A percentile compares a stretch with the other conserved stretches of the same genome.
Evolutionary conservation across 1,140 invertebrate species (phyloP).

Genomic region (Gryllus bimaculatus): DNA sequence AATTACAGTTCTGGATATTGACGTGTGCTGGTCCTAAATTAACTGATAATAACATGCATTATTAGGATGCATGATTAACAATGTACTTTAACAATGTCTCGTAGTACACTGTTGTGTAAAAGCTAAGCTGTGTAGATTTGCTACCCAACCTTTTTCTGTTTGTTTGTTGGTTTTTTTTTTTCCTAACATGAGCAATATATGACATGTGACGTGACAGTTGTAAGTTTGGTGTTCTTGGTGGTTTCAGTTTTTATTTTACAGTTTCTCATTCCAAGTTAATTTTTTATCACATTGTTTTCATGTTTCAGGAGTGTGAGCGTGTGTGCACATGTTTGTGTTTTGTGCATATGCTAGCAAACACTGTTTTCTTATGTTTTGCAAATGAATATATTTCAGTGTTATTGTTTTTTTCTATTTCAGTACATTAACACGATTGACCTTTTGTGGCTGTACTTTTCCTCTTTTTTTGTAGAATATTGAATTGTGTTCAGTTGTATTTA

Average conservation of each 20-base stretch:
- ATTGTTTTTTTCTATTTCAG: not conserved
- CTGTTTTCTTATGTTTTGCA: not conserved
- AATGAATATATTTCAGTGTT: not conserved
- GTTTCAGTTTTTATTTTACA: not conserved
- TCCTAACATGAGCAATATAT: not conserved
- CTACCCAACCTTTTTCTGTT: not conserved
- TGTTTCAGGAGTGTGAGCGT: not conserved
- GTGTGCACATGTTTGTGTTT: not conserved
- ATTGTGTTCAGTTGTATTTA: not conserved
- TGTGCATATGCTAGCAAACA: not conserved
- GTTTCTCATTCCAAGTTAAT: not conserved
- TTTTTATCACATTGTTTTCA: not conserved
- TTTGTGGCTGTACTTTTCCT: not conserved
- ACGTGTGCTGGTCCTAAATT: not conserved
- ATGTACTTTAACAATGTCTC: not conserved
- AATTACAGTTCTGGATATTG: not conserved
- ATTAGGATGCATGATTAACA: not conserved
- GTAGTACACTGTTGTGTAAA: not conserved
- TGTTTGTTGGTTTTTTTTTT: not conserved
- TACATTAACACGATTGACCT: not conserved
- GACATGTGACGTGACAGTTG: not conserved
- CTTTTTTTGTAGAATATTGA: not conserved
- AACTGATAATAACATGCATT: not conserved
- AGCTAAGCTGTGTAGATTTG: conserved; percentile 4
- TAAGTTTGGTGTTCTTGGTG: not conserved